Evolutionary conservation across 1,140 invertebrate genomes (phyloP), one percentile per base, ranked within the genome.

Genomic region (Frieseomelitta varia): DNA sequence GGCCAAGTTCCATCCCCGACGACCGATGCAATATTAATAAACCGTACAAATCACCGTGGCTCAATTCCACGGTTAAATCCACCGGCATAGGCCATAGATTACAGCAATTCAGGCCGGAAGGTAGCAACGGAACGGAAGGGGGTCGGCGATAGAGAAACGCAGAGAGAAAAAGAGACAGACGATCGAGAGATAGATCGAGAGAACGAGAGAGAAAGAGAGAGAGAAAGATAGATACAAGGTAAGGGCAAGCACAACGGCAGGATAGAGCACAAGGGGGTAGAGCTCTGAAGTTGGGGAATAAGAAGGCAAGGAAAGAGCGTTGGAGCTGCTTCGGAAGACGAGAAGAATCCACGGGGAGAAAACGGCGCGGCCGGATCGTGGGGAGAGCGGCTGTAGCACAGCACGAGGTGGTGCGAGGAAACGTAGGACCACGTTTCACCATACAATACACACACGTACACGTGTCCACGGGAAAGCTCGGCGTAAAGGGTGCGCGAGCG

Each of bases 381-480:
- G 77, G 81, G 87, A 67, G 87, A 58, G 84, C 39, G 39, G 68
- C 74, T 79, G 65, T 65, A 76, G 81, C 71, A 80, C 27, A 27
- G 27, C 63, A 24, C 53, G 73, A 53, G 58, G 84, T 63, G 79
- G 81, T 79, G 79, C 72, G 82, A 87, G 87, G 82, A 91, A 91
- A 92, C 88, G 84, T 93, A 91, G 92, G 91, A 91, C 92, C 91
- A 89, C 91, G 91, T 93, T 92, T 87, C 88, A 85, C 91, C 86
- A 84, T 92, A 93, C 91, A 92, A 93, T 94, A 93, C 90, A 90
- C 85, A 85, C 76, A 81, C 86, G 86, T 78, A 90, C 86, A 85
- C 72, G 72, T 86, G 88, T 75, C 79, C 68, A 78, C 65, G 53
- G 81, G 72, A 47, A 30, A 30, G 79, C 63, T 73, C 39, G 58